Base-by-base conservation (phyloP, 2,888 invertebrate genomes). In the Chromoteleia sp. region DNA sequence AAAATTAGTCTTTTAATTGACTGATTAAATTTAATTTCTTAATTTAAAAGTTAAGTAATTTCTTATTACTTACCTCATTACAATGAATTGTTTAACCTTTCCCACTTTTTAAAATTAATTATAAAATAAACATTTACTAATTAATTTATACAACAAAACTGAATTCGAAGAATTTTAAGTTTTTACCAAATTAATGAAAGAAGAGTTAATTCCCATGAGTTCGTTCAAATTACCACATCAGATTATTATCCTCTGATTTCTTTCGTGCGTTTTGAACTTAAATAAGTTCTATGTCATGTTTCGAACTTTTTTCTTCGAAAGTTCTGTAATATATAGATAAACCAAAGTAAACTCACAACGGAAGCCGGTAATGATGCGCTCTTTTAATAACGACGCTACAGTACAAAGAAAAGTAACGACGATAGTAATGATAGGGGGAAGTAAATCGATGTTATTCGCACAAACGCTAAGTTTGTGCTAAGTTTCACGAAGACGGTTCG, bases 381-480 rank as follows among this genome's bases (percentile, higher is more conserved):
- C 41, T 81, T 75, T 74, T 76, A 75, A 83, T 84, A 84, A 83
- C 65, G 79, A 73, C 33, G 67, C 74, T 71, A 43, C 19, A n/a
- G 59, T 15, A 39, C 30, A 61, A 76, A 77, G 79, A 80, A 82
- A 75, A 80, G 78, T 73, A 82, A 82, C 50, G 80, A 75, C 67
- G 76, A 74, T 81, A 68, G 71, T 84, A 82, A 85, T 82, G 81
- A 84, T 80, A 79, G 74, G 58, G 58, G 61, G 50, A 59, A 50
- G 82, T 17, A 68, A 85, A 84, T 84, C 85, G 83, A 85, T 84
- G 82, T 82, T 74, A 80, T 82, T 79, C 76, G 67, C 81, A 83
- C 77, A 75, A 82, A 83, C 76, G 82, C 82, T 81, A 77, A 86
- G 84, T 83, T 81, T 75, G 70, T 33, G 77, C 63, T 82, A 83